Base-by-base conservation (phyloP, 2,113 vertebrate species). In the Sebastes fasciatus region DNA sequence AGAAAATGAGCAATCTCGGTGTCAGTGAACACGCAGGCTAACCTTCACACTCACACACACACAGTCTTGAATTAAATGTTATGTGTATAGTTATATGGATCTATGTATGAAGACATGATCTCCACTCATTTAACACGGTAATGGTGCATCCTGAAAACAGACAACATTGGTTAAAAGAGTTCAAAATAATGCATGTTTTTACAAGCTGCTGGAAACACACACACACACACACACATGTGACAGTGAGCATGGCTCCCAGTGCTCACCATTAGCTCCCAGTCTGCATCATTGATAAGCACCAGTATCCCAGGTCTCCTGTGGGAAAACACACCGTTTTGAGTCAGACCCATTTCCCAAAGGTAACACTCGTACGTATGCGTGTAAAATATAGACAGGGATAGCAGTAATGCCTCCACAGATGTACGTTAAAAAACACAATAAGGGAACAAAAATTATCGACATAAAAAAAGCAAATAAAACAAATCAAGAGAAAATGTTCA, bases 211-310 rank as follows among this genome's bases (percentile, higher is more conserved):
- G n/a, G 19, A 74, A 34, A 66, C 69, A 8, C 68, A 17, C 57
- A 8, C 61, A 54, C 43, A 57, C 55, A 74, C 62, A 46, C 54
- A 70, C 67, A 77, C 60, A 62, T 74, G 62, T 83, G 85, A 88
- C 85, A 88, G 69, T 86, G 74, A 83, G 80, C 79, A 54, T 76
- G 77, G 57, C 82, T 94, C 78, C 69, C 77, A 88, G 40, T 77
- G 94, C 97, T 96, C 93, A 99, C 98, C 98, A 99, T 97, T 87
- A 99, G 94, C 52, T 99, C 98, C 98, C 98, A 99, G 96, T 99
- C 98, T 80, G 98, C 96, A 26, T 99, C 97, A 10, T 99, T 99
- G 95, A 99, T 95, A 85, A 99, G 97, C 90, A 99, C 98, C 90
- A 99, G 95, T 85, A 99, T 99, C 73, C 98, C 98, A 3, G 98